Evolutionary conservation across 2,113 vertebrate species (phyloP), one percentile per base, ranked within the genome.

Genomic region (Mustela nigripes): DNA sequence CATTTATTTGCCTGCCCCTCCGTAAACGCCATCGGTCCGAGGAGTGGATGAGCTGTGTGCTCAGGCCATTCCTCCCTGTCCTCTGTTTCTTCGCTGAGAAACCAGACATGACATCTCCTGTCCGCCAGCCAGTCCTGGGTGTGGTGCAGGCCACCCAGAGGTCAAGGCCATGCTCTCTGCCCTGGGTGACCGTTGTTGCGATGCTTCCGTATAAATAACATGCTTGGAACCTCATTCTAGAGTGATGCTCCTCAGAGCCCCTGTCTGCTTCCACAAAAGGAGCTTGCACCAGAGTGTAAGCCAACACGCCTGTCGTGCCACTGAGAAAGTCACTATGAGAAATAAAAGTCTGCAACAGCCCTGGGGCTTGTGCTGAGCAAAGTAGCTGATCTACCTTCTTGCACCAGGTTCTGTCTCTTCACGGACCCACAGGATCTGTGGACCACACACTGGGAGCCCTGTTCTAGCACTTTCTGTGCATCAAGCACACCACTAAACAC

Each of bases 11-110:
- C 78, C 53, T 62, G 67, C 14, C 24, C 19, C 39, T 67, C 45
- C 21, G 31, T 15, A 11, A 58, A 67, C 2, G 11, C n/a, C 24
- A 18, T 31, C 22, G 2, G 0, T 19, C 1, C 0, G 24, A 92
- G n/a, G 80, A 86, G 67, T 24, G 53, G 21, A 48, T n/a, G 21
- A 79, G 39, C 65, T 79, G 18, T 26, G 15, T 48, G 12, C 16
- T 7, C 24, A 26, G 62, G 28, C 33, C 36, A 8, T 26, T 71
- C 48, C 42, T 31, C 33, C 4, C 31, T 39, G 3, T 71, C 50
- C 73, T n/a, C 33, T 4, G 24, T 39, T 4, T 67, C 56, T 87
- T 58, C 31, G 31, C 12, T 4, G 2, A 71, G 39, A 86, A 91
- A 73, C 22, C 69, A 11, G 67, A 91, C 7, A 31, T 24, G 67